Evolutionary conservation across 2,113 vertebrate genomes (phyloP), one percentile per base, ranked within the genome.

Genomic region (Pteronura brasiliensis): DNA sequence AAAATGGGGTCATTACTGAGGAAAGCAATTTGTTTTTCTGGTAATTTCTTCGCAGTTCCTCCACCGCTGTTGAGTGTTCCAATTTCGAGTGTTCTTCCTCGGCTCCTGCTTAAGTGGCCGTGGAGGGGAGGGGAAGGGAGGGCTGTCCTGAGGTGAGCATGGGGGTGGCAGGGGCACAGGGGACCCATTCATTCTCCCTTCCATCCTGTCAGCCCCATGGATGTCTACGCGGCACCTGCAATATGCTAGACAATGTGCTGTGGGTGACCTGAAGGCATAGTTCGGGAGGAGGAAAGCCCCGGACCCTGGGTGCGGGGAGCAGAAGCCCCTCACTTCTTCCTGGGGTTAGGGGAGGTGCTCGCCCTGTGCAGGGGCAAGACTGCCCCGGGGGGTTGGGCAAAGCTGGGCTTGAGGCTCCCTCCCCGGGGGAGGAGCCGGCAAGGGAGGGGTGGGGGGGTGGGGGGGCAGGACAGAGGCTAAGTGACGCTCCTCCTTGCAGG

Each of bases 201-300:
- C 34, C 12, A 0, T 79, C 47, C 59, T 11, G 1, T 21, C 1
- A 0, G 52, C 13, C 29, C 31, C 39, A 18, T 17, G 3, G 23
- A 25, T 29, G 57, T 61, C 14, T 20, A 31, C 3, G 29, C 17
- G 1, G 4, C 15, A 4, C 87, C 39, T 89, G 14, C 13, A 1
- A 1, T 18, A 7, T 61, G 65, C 49, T 23, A 34, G 8, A 21
- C 4, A 1, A 3, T 1, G 21, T 9, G 31, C 31, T 31, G 17
- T 72, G 10, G 25, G 76, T 90, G 42, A 3, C 4, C n/a, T 74
- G 90, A 74, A 63, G 0, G 4, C 34, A 31, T 55, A 59, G 18
- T 49, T 2, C 12, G 12, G 15, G 65, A 18, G 39, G 1, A 23
- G 7, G 42, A 14, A 34, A 10, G 23, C 18, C 2, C 0, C 1